Percentiles rank a stretch among this genome's conserved stretches.
Evolutionary conservation across 2,888 invertebrate species (phyloP).

Genomic region (Lithophane semibrunnea): DNA sequence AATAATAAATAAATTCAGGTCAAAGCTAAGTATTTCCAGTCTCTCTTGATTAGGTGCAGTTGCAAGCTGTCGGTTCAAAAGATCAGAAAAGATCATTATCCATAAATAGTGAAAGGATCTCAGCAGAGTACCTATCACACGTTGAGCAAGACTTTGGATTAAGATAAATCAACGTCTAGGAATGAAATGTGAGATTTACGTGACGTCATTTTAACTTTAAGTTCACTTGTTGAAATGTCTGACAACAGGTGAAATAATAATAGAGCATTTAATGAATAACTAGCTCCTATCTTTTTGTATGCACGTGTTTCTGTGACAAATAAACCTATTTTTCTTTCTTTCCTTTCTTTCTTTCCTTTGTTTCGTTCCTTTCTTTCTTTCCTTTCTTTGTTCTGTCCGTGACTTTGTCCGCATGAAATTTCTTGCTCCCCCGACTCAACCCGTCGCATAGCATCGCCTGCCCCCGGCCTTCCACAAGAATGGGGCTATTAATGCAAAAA

Average conservation of each 20-base stretch:
- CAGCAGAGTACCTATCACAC: neutral
- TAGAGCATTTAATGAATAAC: neutral
- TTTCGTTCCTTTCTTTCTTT: too few species aligned
- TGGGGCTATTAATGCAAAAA: too few species aligned
- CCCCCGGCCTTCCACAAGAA: too few species aligned
- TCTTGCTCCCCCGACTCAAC: too few species aligned
- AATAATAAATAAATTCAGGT: constrained; percentile 8
- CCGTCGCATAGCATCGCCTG: too few species aligned
- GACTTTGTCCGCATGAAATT: too few species aligned
- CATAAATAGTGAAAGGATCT: constrained; percentile 35
- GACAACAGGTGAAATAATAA: neutral
- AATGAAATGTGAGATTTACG: neutral
- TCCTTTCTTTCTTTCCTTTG: too few species aligned
- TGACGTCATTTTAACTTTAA: neutral
- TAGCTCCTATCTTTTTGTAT: too few species aligned
- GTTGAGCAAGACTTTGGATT: constrained; percentile 18
- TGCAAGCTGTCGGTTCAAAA: constrained; percentile 36
- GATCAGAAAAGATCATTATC: constrained; percentile 49
- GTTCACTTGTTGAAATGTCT: neutral
- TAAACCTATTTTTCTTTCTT: too few species aligned
- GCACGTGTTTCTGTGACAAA: too few species aligned
- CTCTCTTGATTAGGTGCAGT: neutral
- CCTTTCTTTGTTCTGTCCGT: too few species aligned
- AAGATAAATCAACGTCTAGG: neutral
- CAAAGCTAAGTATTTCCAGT: constrained; percentile 10